Evolutionary conservation across 2,113 vertebrate species (phyloP), one percentile per base, ranked within the genome.

Genomic region (Dryoscopus gambensis): DNA sequence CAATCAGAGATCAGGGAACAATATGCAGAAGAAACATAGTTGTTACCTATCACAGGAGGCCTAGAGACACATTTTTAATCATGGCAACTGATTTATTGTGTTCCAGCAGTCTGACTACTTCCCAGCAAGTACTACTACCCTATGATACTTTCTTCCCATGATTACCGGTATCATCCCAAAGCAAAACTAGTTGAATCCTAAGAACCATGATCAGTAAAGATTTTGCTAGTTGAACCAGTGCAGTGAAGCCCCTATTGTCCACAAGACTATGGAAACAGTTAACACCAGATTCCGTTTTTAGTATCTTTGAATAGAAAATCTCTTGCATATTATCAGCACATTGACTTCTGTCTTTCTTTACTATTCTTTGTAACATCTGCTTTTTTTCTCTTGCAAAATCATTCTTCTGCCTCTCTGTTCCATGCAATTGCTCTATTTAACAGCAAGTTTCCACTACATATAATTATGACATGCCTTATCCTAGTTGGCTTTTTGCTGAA

Each of bases 401-500:
- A 95, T 70, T 52, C 47, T 67, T 94, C 75, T 81, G 59, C 52
- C 73, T 89, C 77, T 91, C 91, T 73, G 56, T 60, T 62, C 85
- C 93, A 82, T 82, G 85, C 74, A 76, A 75, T 77, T 62, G 73
- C 74, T 70, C 70, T 55, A 89, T 30, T 96, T 93, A 91, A 92
- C 96, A 95, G 86, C 80, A 95, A 96, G 91, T 96, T 97, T 96
- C 91, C 85, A 95, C 96, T 90, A 95, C 75, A 92, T 77, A 79
- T 93, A 96, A 96, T 97, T 95, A 96, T 57, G 89, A 93, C 86
- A 96, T 97, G 95, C 81, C 91, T 96, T 95, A 95, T 95, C 96
- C 95, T 96, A 97, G 95, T 97, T 94, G 83, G 84, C 92, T 97
- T 96, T 97, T 96, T 94, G 95, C 96, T 97, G 93, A 95, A 97